Evolutionary conservation across 2,797 vertebrate genomes (phyloP).

Genomic region (Mormyrus hasselquistii): DNA sequence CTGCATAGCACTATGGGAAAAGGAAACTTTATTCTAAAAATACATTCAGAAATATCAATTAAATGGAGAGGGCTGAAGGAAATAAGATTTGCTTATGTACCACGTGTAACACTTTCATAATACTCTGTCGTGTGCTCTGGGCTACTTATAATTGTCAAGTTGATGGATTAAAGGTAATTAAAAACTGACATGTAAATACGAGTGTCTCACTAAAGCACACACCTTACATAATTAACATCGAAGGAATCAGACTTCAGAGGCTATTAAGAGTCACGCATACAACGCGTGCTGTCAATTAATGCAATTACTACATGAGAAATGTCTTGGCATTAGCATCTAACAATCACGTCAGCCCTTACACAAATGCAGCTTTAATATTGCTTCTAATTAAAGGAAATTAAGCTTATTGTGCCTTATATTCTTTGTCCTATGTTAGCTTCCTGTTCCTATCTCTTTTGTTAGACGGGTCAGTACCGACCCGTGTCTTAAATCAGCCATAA

Average conservation of each 20-base stretch:
- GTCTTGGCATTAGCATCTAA: neutral
- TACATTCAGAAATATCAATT: neutral
- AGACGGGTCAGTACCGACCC: too few relatives aligned
- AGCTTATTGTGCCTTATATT: neutral
- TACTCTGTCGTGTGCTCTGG: neutral
- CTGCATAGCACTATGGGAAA: neutral
- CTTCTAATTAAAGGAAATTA: constrained; percentile 15
- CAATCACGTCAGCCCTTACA: constrained; percentile 12
- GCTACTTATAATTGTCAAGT: constrained; percentile 6
- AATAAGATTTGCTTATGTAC: neutral
- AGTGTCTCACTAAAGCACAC: constrained; percentile 13
- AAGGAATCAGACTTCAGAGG: neutral
- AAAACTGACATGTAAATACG: constrained; percentile 12
- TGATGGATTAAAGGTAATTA: constrained; percentile 17
- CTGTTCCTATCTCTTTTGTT: too few relatives aligned
- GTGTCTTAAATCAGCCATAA: too few relatives aligned
- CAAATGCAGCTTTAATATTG: constrained; percentile 16
- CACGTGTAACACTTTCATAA: neutral
- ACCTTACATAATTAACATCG: constrained; percentile 15
- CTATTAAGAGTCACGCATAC: neutral
- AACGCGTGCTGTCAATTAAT: constrained; percentile 15
- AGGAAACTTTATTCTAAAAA: constrained; percentile 10
- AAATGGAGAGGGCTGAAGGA: neutral
- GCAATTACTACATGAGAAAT: constrained; percentile 4
- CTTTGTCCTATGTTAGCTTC: too few relatives aligned